phyloP scores from a whole-genome alignment of 2,113 vertebrate species.

The Morone chrysops region DNA sequence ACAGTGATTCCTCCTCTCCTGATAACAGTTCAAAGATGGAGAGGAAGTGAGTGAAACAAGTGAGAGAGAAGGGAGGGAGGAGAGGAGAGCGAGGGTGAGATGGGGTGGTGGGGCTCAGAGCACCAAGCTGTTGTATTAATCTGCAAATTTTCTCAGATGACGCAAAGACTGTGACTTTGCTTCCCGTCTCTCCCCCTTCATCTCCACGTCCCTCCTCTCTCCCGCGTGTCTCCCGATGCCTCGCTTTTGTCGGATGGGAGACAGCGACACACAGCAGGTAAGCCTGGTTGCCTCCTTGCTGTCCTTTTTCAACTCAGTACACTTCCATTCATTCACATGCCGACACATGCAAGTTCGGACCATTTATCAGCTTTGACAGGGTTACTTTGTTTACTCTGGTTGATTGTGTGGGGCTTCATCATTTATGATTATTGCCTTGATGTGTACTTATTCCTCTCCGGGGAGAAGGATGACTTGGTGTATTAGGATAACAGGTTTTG shows the following conservation, averaged over 20 bases:
- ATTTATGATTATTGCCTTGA: background rate
- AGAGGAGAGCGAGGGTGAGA: conserved; percentile 3
- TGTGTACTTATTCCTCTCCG: background rate
- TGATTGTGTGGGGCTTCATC: background rate
- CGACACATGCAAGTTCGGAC: background rate
- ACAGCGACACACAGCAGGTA: conserved; percentile 77
- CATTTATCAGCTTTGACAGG: background rate
- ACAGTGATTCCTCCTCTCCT: background rate
- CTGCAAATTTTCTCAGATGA: conserved; percentile 85
- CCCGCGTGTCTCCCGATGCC: conserved; percentile 69
- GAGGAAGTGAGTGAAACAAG: conserved; percentile 1
- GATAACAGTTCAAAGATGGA: conserved; percentile 5
- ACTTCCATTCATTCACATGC: background rate
- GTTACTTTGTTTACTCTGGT: no score
- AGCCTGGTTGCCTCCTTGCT: conserved; percentile 19
- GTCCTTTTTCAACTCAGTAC: background rate
- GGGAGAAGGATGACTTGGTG: background rate
- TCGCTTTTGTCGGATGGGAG: conserved; percentile 71
- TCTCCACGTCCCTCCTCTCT: conserved; percentile 54
- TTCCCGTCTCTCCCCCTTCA: conserved; percentile 55
- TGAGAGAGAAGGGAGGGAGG: conserved; percentile 6
- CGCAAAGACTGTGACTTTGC: conserved; percentile 79
- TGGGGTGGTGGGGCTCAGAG: conserved; percentile 48
- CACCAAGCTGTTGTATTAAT: conserved; percentile 81
- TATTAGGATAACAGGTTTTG: background rate